Conservation (phyloP, 2,113 vertebrate species). For the Pollimyrus isidori region DNA sequence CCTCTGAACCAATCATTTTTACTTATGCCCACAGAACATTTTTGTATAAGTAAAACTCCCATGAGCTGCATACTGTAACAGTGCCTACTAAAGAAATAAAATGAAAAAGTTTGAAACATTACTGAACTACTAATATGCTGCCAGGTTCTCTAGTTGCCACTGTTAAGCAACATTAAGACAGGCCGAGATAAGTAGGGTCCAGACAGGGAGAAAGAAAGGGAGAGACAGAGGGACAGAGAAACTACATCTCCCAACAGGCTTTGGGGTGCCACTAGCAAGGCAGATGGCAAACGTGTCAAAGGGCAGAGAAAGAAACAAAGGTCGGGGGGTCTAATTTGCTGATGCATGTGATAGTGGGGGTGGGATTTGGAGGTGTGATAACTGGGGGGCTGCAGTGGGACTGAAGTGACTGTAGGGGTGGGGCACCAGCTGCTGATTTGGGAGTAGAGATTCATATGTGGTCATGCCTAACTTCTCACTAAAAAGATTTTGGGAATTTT, state of each 20-base stretch:
- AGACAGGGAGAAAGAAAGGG: background rate
- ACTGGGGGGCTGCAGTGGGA: background rate
- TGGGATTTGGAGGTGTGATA: background rate
- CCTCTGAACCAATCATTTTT: background rate
- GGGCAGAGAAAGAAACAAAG: constrained; percentile 10
- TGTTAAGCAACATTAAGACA: background rate
- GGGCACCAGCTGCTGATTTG: background rate
- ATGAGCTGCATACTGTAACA: background rate
- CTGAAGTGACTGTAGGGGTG: background rate
- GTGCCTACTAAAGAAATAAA: background rate
- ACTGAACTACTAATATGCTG: background rate
- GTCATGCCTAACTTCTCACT: background rate
- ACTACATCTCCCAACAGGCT: constrained; percentile 16
- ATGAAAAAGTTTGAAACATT: background rate
- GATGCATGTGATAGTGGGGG: background rate
- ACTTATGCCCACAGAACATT: no score
- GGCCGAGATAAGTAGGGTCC: background rate
- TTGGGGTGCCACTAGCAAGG: background rate
- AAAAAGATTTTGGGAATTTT: background rate
- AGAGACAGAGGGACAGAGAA: background rate
- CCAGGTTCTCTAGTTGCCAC: background rate
- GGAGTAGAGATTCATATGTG: background rate
- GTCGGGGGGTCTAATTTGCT: background rate
- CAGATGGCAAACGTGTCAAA: constrained; percentile 17
- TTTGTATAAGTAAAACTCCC: no score